phyloP scores from a whole-genome alignment of 1,140 invertebrate species.

The Drosophila punjabiensis region DNA sequence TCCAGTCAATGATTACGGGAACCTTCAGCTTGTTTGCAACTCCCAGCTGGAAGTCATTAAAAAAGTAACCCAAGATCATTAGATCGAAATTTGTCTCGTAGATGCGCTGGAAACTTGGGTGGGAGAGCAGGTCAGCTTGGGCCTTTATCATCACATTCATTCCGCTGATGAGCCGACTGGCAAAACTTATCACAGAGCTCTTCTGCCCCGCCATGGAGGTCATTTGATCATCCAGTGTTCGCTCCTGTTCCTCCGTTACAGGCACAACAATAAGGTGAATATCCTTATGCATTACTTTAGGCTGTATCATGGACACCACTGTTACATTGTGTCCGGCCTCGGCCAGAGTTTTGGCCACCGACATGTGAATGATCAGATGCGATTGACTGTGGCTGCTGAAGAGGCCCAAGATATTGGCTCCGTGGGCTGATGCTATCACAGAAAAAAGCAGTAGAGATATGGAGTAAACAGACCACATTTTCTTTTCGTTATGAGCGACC shows the following conservation, averaged over 20 bases:
- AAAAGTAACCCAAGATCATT: slow-evolving; percentile 70
- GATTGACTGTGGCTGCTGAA: slow-evolving; percentile 75
- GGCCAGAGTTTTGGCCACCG: slow-evolving; percentile 62
- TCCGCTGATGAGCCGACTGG: slow-evolving; percentile 41
- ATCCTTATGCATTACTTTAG: slow-evolving; percentile 61
- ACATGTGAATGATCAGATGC: slow-evolving; percentile 78
- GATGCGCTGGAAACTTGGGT: slow-evolving; percentile 58
- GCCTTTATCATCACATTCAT: slow-evolving; percentile 56
- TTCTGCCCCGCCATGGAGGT: slow-evolving; percentile 47
- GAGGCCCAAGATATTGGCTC: slow-evolving; percentile 74
- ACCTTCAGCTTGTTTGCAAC: slow-evolving; percentile 66
- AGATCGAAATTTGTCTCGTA: slow-evolving; percentile 78
- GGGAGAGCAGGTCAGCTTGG: slow-evolving; percentile 54
- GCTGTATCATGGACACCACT: slow-evolving; percentile 60
- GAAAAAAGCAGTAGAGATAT: slow-evolving; percentile 19
- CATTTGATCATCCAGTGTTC: slow-evolving; percentile 35
- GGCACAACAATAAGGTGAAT: slow-evolving; percentile 67
- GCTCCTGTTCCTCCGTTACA: slow-evolving; percentile 44
- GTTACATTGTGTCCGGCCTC: slow-evolving; percentile 78
- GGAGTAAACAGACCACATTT: slow-evolving; percentile 12
- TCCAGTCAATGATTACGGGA: slow-evolving; percentile 68
- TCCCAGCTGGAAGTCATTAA: slow-evolving; percentile 74
- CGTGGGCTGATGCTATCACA: slow-evolving; percentile 6
- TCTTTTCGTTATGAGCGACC: neutral
- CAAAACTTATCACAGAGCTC: slow-evolving; percentile 21